Base-by-base conservation (phyloP, 2,113 vertebrate genomes). In the Triplophysa siluroides region DNA sequence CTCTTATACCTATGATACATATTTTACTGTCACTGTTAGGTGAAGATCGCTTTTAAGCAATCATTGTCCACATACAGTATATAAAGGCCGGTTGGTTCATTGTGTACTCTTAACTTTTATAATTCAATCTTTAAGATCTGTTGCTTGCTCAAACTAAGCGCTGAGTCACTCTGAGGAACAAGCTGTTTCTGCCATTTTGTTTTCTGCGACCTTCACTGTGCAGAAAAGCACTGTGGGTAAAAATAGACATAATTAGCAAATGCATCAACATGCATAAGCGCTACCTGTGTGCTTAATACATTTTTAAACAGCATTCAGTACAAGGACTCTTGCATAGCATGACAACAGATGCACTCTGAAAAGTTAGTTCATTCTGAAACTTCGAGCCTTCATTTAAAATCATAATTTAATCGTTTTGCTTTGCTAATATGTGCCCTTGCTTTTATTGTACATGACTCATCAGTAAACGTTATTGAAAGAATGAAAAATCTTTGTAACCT, bases 161-260 rank as follows among this genome's bases (percentile, higher is more conserved):
- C 65, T 5, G 58, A 70, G 56, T 79, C 78, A 60, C 38, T 24
- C 56, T 41, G 29, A 63, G 38, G 14, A 54, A 43, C 9, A 2
- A 68, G 63, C 29, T 74, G 78, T 73, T 56, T 56, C 14, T 65
- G 61, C 26, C 64, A 26, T 52, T 79, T 41, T 41, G 29, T 73
- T 75, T 78, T 74, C 43, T n/a, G 29, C 5, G 68, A 66, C 43
- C n/a, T 62, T 83, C 67, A 61, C 38, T 23, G 33, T 26, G 14
- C 47, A 64, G 11, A 58, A 18, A 50, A 68, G 23, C 65, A 70
- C 62, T 61, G 8, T 33, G 65, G 21, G 58, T 80, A 81, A 80
- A 83, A 81, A 78, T 67, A 80, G 78, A 56, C 74, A 76, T 63
- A 67, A 75, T 63, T 52, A 63, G 43, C 54, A 69, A 71, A 38